Evolutionary conservation across 2,888 invertebrate genomes (phyloP), one percentile per base, ranked within the genome.

Genomic region (Scaptomyza parva): DNA sequence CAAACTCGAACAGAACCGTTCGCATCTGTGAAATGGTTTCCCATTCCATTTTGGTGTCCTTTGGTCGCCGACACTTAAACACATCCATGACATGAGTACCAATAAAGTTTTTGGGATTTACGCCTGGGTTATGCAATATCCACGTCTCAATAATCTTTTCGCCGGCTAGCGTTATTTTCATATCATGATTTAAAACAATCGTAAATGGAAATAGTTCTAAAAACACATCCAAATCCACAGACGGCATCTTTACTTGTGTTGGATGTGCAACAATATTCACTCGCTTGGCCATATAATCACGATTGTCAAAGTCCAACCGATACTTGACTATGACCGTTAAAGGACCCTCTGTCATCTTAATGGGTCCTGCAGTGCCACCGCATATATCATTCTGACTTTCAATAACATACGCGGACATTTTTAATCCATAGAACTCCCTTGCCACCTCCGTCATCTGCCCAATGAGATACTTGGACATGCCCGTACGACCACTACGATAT

Each of bases 361-460:
- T 92, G n/a, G 92, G 92, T 17, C 7, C 91, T 88, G 75, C 75
- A 3, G 71, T 80, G 39, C 71, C 86, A 8, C 79, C 86, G 55
- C 48, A 70, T 7, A 88, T 90, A 69, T 92, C 94, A 89, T 93
- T 93, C 78, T 93, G 93, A 77, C 95, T 95, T 76, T 95, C 95
- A 28, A 96, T 91, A 0, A 97, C 94, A 14, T 94, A 93, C 9
- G 96, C 95, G 69, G 95, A 94, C 53, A 96, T 92, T 33, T 93
- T 77, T 18, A 91, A 93, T 77, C 76, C 72, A 44, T 80, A 80
- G 50, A 80, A 72, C 24, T 72, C 59, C 22, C 1, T 57, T 17
- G 97, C 98, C 85, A 98, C 96, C 91, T 97, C 96, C 65, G 95
- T 94, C 80, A 98, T 92, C 90, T 97, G 97, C 33, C 98, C 98